These are phyloP conservation scores for Pyrrhia umbra DNA, from an alignment of 2,888 invertebrate genomes.

Conservation along the genomic window DNA sequence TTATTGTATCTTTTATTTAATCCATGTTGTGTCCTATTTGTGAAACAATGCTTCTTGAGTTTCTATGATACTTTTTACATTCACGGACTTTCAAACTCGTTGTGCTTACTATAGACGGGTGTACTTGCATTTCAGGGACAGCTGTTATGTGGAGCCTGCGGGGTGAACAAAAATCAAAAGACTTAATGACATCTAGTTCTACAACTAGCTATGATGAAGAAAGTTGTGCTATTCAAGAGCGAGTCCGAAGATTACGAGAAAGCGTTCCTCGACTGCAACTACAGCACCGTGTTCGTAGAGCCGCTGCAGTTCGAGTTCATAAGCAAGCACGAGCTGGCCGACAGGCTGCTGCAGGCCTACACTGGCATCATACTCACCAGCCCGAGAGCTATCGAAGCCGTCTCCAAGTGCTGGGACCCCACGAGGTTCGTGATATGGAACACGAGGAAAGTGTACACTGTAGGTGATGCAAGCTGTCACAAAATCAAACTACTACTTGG, in stretches of 20 bases:
- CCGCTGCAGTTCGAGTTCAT: conserved; percentile 79
- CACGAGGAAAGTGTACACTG: conserved; percentile 77
- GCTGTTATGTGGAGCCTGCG: conserved; percentile 60
- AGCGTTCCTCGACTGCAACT: conserved; percentile 75
- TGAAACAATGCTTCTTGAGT: too few species aligned
- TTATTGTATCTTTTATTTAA: too few species aligned
- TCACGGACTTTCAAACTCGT: conserved; percentile 31
- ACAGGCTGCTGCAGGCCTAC: conserved; percentile 72
- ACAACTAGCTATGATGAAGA: conserved; percentile 75
- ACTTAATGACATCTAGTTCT: conserved; percentile 20
- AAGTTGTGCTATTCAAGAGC: conserved; percentile 83
- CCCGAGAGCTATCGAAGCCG: conserved; percentile 81
- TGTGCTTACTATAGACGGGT: conserved; percentile 6
- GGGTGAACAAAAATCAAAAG: conserved; percentile 13
- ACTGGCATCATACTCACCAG: conserved; percentile 81
- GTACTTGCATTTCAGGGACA: conserved; percentile 72
- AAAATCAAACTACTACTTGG: conserved; percentile 78
- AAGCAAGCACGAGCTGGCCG: conserved; percentile 69
- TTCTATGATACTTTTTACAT: too few species aligned
- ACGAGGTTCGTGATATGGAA: conserved; percentile 79
- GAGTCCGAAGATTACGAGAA: conserved; percentile 82
- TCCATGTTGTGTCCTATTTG: too few species aligned
- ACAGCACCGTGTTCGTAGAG: conserved; percentile 80
- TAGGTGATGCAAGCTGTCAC: conserved; percentile 77
- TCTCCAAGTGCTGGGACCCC: conserved; percentile 82